phyloP scores from a whole-genome alignment of 2,888 invertebrate genomes.

The Seira sanloemensis region DNA sequence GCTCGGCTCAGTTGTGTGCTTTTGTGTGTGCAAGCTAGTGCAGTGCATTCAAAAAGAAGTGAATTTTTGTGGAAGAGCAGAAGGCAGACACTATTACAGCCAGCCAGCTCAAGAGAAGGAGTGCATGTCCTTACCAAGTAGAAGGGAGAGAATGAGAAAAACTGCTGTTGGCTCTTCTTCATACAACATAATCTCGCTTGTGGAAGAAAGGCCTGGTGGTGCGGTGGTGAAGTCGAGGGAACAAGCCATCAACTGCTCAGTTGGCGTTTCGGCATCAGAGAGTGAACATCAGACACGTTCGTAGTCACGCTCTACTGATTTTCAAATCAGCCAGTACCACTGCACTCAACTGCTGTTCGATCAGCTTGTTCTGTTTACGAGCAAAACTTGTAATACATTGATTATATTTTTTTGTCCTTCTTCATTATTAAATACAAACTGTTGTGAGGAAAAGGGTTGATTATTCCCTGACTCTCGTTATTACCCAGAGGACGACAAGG shows the following conservation, averaged over 20 bases:
- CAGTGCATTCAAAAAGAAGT: neutral
- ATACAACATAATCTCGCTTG: too few relatives aligned
- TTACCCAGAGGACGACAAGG: too few relatives aligned
- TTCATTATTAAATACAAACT: neutral
- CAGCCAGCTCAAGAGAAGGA: neutral
- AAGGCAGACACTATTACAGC: too few relatives aligned
- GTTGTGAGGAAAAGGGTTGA: neutral
- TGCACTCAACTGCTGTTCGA: neutral
- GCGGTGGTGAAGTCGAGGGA: neutral
- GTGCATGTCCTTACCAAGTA: neutral
- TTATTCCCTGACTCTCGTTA: too few relatives aligned
- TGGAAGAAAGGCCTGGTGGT: neutral
- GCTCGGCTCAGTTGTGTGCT: neutral
- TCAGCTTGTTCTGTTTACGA: neutral
- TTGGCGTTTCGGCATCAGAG: conserved; percentile 52
- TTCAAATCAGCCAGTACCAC: neutral
- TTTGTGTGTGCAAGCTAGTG: neutral
- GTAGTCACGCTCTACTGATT: neutral
- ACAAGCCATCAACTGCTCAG: conserved; percentile 45
- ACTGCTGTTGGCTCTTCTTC: too few relatives aligned
- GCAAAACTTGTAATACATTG: neutral
- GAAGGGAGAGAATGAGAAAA: neutral
- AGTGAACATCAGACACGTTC: conserved; percentile 30
- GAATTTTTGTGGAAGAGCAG: too few relatives aligned
- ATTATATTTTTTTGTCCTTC: neutral